phyloP scores from a whole-genome alignment of 2,888 invertebrate genomes.

The Platycnemis pennipes region DNA sequence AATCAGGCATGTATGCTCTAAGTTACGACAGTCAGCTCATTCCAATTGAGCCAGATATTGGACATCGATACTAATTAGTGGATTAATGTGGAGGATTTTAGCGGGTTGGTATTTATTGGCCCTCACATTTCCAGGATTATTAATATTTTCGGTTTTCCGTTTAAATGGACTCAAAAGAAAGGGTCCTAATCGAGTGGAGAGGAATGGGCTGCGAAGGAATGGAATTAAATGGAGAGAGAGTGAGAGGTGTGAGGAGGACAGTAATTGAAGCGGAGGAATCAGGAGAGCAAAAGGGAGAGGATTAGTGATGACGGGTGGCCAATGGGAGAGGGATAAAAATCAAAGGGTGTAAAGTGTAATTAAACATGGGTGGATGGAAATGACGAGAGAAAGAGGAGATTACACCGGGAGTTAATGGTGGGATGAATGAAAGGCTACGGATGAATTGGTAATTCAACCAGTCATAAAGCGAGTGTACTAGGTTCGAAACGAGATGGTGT shows the following conservation, averaged over 20 bases:
- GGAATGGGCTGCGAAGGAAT: background rate
- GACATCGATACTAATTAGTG: background rate
- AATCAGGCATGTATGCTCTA: too few relatives aligned
- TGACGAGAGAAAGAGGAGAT: background rate
- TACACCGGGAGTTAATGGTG: background rate
- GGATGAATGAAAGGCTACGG: background rate
- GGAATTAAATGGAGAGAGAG: background rate
- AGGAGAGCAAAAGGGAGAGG: background rate
- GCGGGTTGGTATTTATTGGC: background rate
- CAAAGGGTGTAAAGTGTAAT: background rate
- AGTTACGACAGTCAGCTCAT: too few relatives aligned
- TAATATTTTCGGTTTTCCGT: background rate
- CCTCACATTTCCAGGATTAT: background rate
- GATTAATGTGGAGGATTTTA: background rate
- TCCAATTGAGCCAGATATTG: background rate
- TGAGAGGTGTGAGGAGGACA: too few relatives aligned
- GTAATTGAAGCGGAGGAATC: background rate
- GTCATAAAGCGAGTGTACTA: background rate
- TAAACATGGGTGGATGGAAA: conserved; percentile 21
- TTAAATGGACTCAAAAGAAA: background rate
- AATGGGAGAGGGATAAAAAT: background rate
- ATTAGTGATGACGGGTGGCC: background rate
- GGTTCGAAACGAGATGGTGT: background rate
- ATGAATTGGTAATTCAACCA: background rate
- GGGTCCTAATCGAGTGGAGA: background rate